Evolutionary conservation across 2,797 vertebrate genomes (phyloP).

Genomic region (Distichodus sexfasciatus): DNA sequence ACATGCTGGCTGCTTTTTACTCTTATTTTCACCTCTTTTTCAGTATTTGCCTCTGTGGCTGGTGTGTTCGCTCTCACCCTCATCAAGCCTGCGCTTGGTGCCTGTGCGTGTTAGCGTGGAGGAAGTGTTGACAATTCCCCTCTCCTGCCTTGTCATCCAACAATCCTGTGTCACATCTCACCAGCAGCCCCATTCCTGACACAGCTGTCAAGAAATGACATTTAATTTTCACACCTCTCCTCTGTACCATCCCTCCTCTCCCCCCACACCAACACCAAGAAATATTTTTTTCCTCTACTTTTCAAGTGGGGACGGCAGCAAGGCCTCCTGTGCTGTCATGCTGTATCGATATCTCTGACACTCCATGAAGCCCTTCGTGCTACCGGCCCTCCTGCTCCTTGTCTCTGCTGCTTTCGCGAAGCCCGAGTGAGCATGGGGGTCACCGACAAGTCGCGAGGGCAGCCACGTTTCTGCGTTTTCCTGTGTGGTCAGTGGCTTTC

Average conservation of each 20-base stretch:
- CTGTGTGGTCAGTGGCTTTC: constrained; percentile 25
- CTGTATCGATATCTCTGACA: constrained; percentile 66
- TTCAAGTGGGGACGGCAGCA: constrained; percentile 58
- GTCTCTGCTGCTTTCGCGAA: constrained; percentile 48
- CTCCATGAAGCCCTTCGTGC: constrained; percentile 57
- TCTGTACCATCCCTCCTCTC: constrained; percentile 57
- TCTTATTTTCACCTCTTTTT: constrained; percentile 26
- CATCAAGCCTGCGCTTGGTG: constrained; percentile 48
- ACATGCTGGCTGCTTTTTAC: constrained; percentile 16
- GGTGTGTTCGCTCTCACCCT: constrained; percentile 33
- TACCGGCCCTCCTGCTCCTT: constrained; percentile 55
- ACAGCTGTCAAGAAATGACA: constrained; percentile 74
- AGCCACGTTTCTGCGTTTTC: constrained; percentile 24
- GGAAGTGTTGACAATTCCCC: constrained; percentile 75
- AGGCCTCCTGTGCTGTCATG: constrained; percentile 60
- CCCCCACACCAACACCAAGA: background rate
- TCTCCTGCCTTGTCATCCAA: constrained; percentile 73
- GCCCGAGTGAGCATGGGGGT: constrained; percentile 52
- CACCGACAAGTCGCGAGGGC: constrained; percentile 50
- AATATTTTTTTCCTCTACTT: constrained; percentile 35
- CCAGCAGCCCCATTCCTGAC: constrained; percentile 73
- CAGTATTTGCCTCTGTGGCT: constrained; percentile 29
- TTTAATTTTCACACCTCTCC: constrained; percentile 76
- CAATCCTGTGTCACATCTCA: constrained; percentile 76
- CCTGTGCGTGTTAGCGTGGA: constrained; percentile 68